Base-by-base conservation (phyloP, 2,113 vertebrate species). In the Scatophagus argus region DNA sequence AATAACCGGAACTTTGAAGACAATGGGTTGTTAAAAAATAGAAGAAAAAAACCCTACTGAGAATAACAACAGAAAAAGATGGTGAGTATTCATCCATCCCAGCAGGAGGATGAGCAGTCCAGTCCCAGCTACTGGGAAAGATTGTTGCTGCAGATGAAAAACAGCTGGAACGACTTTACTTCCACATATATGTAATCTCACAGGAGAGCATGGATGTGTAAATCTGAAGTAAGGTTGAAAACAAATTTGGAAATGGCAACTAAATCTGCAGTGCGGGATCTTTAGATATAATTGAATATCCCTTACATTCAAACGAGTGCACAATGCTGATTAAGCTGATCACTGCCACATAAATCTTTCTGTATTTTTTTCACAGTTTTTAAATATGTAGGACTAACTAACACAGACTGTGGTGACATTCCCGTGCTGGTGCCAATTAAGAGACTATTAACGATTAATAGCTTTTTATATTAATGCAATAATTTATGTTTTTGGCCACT, bases 1-100 rank as follows among this genome's bases (percentile, higher is more conserved):
- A 87, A 91, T 70, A 91, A 85, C 49, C 58, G 76, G 58, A 82
- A 81, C 84, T 86, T 90, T 87, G 77, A 82, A 87, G 88, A 92
- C 87, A 92, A 92, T 91, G 68, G 73, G 46, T 54, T 76, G 75
- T 77, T 13, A 51, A 51, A 36, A 70, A 78, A 70, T 71, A 67
- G 46, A n/a, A 9, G 19, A 10, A 39, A 43, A 31, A 46, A 39
- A 61, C 80, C 55, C 66, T 46, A 61, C 61, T 56, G 77, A 79
- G 79, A 90, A 85, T 68, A 78, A 87, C 80, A 81, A 41, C 61
- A 86, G 70, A 84, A 71, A 66, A 79, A 72, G 73, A 89, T 82
- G 82, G 87, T 83, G 74, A 77, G 56, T 61, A 82, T 82, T 62
- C 55, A 41, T 69, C 54, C 38, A 23, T 82, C 68, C 44, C 83